Evolutionary conservation across 2,113 vertebrate genomes (phyloP).

Genomic region (Pterocles burchelli): DNA sequence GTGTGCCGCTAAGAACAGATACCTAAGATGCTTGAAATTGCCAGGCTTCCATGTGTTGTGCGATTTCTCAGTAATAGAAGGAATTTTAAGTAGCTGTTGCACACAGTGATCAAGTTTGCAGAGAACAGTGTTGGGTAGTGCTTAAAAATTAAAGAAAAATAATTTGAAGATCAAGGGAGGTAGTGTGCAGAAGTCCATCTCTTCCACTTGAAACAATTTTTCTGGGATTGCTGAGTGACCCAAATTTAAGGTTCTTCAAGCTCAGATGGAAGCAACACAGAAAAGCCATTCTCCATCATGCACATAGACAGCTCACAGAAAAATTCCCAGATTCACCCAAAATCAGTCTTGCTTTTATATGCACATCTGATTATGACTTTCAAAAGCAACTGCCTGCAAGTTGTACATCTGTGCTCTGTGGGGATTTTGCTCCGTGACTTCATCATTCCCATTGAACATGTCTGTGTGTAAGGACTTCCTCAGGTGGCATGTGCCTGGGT

Average conservation of each 20-base stretch:
- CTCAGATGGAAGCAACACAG: not conserved
- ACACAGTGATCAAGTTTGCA: not conserved
- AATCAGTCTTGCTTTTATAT: not conserved
- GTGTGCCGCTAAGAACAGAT: not conserved
- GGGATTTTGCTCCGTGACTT: not conserved
- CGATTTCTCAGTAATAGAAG: not conserved
- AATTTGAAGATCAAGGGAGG: not conserved
- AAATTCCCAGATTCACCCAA: not conserved
- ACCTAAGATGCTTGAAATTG: not conserved
- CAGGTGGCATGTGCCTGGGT: not conserved
- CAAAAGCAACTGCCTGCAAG: not conserved
- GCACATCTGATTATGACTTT: not conserved
- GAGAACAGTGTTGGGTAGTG: not conserved
- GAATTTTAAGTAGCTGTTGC: not conserved
- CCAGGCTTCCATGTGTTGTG: not conserved
- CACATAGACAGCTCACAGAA: not conserved
- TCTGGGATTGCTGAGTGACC: not conserved
- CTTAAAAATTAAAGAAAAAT: not conserved
- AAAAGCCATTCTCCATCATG: accelerated
- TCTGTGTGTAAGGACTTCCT: not conserved
- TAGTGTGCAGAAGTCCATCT: not conserved
- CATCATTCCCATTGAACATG: accelerated
- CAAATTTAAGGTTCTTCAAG: not conserved
- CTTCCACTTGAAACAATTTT: not conserved
- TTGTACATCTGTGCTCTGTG: not conserved